Percentiles rank a stretch among this genome's conserved stretches.
These are phyloP conservation scores for Zelleria hepariella DNA, from an alignment of 2,888 invertebrate genomes.

Conservation along the genomic window DNA sequence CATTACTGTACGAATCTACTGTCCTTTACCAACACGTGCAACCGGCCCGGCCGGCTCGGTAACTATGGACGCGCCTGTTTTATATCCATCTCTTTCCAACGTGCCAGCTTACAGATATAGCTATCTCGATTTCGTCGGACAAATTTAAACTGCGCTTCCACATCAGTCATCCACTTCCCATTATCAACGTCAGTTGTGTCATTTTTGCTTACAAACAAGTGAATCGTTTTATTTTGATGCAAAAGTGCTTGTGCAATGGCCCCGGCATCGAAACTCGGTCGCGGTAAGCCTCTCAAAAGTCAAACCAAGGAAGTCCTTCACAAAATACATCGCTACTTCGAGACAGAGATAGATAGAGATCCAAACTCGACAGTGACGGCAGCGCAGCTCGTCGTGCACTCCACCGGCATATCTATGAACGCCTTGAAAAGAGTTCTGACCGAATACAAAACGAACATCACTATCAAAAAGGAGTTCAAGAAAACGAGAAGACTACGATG, in stretches of 20 bases:
- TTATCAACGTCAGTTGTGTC: slow-evolving; percentile 27
- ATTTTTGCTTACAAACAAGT: slow-evolving; percentile 13
- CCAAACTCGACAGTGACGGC: slow-evolving; percentile 27
- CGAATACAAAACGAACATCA: slow-evolving; percentile 16
- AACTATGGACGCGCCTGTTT: not conserved
- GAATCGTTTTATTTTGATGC: slow-evolving; percentile 15
- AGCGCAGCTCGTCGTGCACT: slow-evolving; percentile 25
- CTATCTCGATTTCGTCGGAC: not conserved
- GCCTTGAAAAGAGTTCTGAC: slow-evolving; percentile 23
- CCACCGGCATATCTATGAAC: slow-evolving; percentile 27
- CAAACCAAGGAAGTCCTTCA: slow-evolving; percentile 27
- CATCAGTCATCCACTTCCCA: slow-evolving; percentile 28
- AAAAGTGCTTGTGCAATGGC: slow-evolving; percentile 16
- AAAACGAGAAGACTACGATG: slow-evolving; percentile 16
- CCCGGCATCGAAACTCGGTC: slow-evolving; percentile 24
- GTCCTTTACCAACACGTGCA: not conserved
- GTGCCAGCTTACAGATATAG: not conserved
- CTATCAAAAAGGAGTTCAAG: slow-evolving; percentile 19
- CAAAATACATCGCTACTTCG: slow-evolving; percentile 26
- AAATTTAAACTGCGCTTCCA: not conserved
- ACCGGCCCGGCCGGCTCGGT: not conserved
- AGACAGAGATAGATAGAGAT: slow-evolving; percentile 25
- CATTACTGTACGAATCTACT: no score
- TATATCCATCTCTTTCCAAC: not conserved
- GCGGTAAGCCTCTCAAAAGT: slow-evolving; percentile 25